Percentiles rank a stretch among this genome's conserved stretches.
These are phyloP conservation scores for Amniataba percoides DNA, from an alignment of 2,797 vertebrate species.

Conservation along the genomic window DNA sequence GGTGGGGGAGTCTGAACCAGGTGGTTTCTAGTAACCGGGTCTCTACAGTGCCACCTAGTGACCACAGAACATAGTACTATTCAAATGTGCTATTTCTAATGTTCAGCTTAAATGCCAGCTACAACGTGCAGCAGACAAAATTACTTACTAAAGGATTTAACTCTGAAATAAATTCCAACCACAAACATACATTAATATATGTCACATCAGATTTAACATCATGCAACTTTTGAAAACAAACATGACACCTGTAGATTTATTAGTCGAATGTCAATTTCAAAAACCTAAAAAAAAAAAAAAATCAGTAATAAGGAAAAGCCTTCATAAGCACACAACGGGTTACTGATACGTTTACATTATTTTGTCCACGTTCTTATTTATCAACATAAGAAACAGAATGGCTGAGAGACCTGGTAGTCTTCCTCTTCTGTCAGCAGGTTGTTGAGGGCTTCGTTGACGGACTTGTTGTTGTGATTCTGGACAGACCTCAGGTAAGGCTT, in stretches of 20 bases:
- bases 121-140: background rate
- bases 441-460: slow-evolving; percentile 93
- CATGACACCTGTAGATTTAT: background rate
- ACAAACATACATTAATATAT: background rate
- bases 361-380: too few relatives aligned
- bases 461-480: slow-evolving; percentile 94
- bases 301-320: too few relatives aligned
- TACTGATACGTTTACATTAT: too few relatives aligned
- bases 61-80: background rate
- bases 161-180: background rate
- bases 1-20: background rate
- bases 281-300: slow-evolving; percentile 78
- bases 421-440: slow-evolving; percentile 93
- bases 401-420: slow-evolving; percentile 89
- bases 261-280: background rate
- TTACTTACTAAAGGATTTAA: background rate
- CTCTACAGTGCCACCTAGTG: slow-evolving; percentile 26
- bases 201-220: background rate
- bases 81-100: background rate
- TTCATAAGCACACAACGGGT: too few relatives aligned
- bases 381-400: too few relatives aligned
- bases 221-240: background rate
- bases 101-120: background rate
- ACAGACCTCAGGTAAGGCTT: slow-evolving; percentile 94
- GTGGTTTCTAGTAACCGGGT: background rate